Base-by-base conservation (phyloP, 2,113 vertebrate genomes). In the Saccopteryx leptura region DNA sequence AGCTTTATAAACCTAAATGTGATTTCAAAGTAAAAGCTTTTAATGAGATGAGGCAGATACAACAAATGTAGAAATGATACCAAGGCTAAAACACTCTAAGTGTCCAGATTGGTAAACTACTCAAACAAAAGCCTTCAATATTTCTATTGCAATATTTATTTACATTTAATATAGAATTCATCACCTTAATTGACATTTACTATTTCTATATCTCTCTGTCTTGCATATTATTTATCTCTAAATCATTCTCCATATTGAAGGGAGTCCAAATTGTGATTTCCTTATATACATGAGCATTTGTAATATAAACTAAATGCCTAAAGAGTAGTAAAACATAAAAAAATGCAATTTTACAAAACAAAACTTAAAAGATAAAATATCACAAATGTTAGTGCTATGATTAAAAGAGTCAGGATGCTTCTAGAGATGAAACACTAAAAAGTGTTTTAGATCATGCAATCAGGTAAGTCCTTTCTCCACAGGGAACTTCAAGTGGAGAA, bases 21-120 rank as follows among this genome's bases (percentile, higher is more conserved):
- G 50, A 91, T 96, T 95, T 78, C 46, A 63, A 81, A 89, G 72
- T 85, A 82, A 54, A 78, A 93, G 46, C 33, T 97, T 69, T 93
- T 46, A 71, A 39, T 89, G 33, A 54, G 7, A 65, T 78, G 54
- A 91, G 21, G 21, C 39, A 81, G 58, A 8, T 26, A 94, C 78
- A 80, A 89, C 69, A n/a, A 93, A 91, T 54, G 13, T 48, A 90
- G 19, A 85, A 91, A 75, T 72, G 26, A 79, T 74, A 56, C 19
- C 71, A 46, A 13, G 69, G 68, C 9, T 21, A 28, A 94, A 89
- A 80, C 39, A 93, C 24, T 83, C 14, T 72, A 72, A 74, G 31
- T 74, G 68, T 79, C 82, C 89, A 95, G 31, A 46, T 91, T 15
- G 24, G 79, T 88, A 88, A 91, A n/a, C 11, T 60, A 68, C 19